These are phyloP conservation scores for Molossus alvarezi DNA, from an alignment of 2,797 vertebrate species.

Conservation along the genomic window DNA sequence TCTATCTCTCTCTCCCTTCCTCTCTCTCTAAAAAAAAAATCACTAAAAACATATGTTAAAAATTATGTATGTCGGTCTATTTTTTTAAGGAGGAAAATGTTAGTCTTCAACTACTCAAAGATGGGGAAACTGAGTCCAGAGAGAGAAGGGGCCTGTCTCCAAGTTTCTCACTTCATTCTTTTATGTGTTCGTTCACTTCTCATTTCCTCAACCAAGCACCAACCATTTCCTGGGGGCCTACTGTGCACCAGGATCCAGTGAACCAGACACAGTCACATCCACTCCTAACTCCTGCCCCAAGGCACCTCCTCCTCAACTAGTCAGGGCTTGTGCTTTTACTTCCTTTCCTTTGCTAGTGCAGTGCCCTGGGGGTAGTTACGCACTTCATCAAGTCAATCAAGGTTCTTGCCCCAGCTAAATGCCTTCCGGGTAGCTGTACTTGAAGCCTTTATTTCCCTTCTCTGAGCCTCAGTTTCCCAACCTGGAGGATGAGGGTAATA, in stretches of 20 bases:
- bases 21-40: too few species aligned
- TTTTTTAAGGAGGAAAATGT: not conserved
- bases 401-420: not conserved
- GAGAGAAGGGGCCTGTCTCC: not conserved
- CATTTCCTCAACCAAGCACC: not conserved
- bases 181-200: not conserved
- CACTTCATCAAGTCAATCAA: too few species aligned
- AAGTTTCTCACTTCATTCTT: not conserved
- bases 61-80: not conserved
- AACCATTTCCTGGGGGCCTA: not conserved
- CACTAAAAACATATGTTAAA: too few species aligned
- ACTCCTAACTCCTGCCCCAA: not conserved
- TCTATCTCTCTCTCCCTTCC: too few species aligned
- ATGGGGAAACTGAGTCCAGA: not conserved
- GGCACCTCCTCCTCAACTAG: not conserved
- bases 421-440: not conserved
- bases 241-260: not conserved
- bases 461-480: not conserved
- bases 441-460: not conserved
- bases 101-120: not conserved
- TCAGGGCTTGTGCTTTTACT: not conserved
- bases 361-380: not conserved
- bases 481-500: not conserved
- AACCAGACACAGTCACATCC: not conserved
- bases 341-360: not conserved